Percentiles rank a stretch among this genome's conserved stretches.
These are phyloP conservation scores for Dissostichus mawsoni DNA, from an alignment of 2,113 vertebrate genomes.

Conservation along the genomic window DNA sequence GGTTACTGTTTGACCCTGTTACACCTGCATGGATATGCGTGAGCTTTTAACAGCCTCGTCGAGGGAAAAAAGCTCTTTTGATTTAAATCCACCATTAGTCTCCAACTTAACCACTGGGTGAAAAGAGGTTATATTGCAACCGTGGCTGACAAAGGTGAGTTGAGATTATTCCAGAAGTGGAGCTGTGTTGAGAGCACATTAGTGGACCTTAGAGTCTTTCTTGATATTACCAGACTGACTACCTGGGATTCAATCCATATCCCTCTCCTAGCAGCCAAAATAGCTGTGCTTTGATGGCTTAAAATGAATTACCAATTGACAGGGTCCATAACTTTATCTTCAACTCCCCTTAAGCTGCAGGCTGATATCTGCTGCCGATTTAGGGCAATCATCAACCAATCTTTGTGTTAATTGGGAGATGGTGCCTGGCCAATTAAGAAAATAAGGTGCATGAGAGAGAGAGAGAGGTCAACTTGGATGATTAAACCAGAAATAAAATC, in stretches of 20 bases:
- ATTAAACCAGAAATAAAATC: slow-evolving; percentile 66
- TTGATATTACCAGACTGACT: slow-evolving; percentile 71
- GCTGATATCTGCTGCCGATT: slow-evolving; percentile 59
- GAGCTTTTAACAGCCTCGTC: slow-evolving; percentile 57
- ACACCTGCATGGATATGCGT: slow-evolving; percentile 73
- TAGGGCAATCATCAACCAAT: slow-evolving; percentile 60
- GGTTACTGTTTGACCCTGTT: slow-evolving; percentile 77
- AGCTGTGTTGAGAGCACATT: slow-evolving; percentile 59
- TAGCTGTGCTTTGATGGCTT: slow-evolving; percentile 78
- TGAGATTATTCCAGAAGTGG: slow-evolving; percentile 70
- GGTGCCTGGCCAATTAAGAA: slow-evolving; percentile 64
- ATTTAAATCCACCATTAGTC: slow-evolving; percentile 82
- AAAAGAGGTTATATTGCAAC: slow-evolving; percentile 69
- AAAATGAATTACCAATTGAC: slow-evolving; percentile 80
- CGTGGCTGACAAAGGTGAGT: slow-evolving; percentile 65
- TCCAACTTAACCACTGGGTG: slow-evolving; percentile 74
- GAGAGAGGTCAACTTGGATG: slow-evolving; percentile 27
- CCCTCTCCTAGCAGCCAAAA: slow-evolving; percentile 64
- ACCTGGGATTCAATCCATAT: slow-evolving; percentile 74
- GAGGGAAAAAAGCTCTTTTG: slow-evolving; percentile 76
- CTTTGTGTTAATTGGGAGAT: slow-evolving; percentile 68
- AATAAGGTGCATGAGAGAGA: slow-evolving; percentile 42
- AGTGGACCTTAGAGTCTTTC: slow-evolving; percentile 66
- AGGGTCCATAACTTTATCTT: slow-evolving; percentile 69
- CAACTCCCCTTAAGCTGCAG: slow-evolving; percentile 69